These are phyloP conservation scores for Dromaius novaehollandiae DNA, from an alignment of 2,113 vertebrate genomes.

Conservation along the genomic window DNA sequence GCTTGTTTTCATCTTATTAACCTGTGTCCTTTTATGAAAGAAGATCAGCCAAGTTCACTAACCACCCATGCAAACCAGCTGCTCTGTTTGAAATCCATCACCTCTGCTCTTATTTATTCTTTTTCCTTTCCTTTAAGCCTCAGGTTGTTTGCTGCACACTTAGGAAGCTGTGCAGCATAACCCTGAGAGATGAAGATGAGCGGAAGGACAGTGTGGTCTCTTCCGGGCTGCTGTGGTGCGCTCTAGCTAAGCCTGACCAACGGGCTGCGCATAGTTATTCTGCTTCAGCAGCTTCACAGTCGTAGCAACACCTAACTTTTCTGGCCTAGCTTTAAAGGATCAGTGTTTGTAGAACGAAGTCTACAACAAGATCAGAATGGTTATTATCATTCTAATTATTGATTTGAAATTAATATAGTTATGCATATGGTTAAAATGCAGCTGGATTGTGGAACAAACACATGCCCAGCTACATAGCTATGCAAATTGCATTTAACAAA, in stretches of 20 bases:
- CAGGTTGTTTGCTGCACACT: neutral
- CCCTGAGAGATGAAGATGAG: neutral
- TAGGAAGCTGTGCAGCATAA: neutral
- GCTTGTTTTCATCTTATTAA: slow-evolving; percentile 11
- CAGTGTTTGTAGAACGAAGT: neutral
- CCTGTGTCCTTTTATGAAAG: neutral
- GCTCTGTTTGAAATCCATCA: neutral
- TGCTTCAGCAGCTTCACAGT: neutral
- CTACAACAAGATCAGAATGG: neutral
- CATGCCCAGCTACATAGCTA: neutral
- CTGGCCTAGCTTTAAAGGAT: neutral
- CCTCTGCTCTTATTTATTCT: neutral
- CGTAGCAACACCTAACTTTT: neutral
- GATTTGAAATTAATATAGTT: neutral
- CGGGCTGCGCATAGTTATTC: neutral
- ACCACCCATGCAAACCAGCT: neutral
- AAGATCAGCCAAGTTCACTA: neutral
- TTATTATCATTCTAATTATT: neutral
- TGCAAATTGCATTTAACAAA: neutral
- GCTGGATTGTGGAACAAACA: neutral
- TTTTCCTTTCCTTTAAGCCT: neutral
- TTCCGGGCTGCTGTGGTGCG: neutral
- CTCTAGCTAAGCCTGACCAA: neutral
- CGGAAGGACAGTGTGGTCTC: neutral
- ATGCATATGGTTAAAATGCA: neutral